phyloP scores from a whole-genome alignment of 2,113 vertebrate genomes.

The Bothrops jararaca region DNA sequence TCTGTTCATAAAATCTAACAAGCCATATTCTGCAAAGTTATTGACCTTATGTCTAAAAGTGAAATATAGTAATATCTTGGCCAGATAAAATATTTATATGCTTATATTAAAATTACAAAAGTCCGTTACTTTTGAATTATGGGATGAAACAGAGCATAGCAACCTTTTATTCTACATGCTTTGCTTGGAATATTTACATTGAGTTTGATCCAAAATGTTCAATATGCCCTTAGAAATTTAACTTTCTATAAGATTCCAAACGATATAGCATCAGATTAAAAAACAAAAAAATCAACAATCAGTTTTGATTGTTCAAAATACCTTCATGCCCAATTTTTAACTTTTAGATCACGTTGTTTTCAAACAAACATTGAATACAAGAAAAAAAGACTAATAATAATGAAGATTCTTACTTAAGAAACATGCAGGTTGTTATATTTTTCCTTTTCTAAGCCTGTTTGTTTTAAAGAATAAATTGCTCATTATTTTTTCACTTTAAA shows the following conservation, averaged over 20 bases:
- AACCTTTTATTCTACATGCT: neutral
- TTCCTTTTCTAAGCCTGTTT: neutral
- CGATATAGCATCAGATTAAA: neutral
- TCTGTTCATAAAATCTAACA: neutral
- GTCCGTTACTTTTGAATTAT: neutral
- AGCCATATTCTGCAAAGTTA: neutral
- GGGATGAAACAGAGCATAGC: neutral
- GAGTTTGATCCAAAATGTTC: neutral
- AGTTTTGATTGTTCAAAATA: neutral
- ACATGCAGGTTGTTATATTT: neutral
- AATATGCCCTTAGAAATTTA: neutral
- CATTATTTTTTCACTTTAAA: neutral
- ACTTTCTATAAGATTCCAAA: neutral
- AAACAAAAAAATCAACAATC: neutral
- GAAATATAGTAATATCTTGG: neutral
- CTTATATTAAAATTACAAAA: neutral
- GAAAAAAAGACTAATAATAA: neutral
- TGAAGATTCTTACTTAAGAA: neutral
- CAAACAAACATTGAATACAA: too few species aligned
- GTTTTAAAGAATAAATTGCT: neutral
- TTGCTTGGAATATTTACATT: neutral
- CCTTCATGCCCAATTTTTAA: neutral
- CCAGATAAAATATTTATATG: neutral
- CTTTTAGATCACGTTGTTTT: neutral
- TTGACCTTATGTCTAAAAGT: neutral